Percentiles rank a stretch among this genome's conserved stretches.
These are phyloP conservation scores for Saxicola maurus DNA, from an alignment of 2,797 vertebrate genomes.

Conservation along the genomic window DNA sequence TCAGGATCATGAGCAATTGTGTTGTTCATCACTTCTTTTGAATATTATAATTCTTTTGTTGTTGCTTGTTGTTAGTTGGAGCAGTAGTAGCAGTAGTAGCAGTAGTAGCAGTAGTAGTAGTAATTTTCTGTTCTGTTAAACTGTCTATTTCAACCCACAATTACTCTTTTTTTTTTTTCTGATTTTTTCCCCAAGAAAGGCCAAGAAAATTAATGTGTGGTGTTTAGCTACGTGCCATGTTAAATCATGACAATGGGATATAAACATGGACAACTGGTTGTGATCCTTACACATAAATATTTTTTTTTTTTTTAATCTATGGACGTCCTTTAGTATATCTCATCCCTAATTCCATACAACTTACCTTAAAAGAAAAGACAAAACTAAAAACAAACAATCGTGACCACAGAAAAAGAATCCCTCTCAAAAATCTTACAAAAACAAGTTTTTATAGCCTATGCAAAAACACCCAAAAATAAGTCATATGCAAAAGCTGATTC, in stretches of 20 bases:
- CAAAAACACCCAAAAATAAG: neutral
- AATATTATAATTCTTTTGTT: neutral
- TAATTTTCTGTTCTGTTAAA: neutral
- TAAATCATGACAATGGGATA: neutral
- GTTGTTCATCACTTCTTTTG: neutral
- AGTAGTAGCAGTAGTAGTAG: too few relatives aligned
- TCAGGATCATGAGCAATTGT: neutral
- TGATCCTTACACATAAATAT: neutral
- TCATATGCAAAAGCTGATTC: neutral
- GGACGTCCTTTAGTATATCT: neutral
- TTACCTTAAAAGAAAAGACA: neutral
- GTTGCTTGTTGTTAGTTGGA: neutral
- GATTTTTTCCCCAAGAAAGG: neutral
- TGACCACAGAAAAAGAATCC: neutral
- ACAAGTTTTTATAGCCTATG: neutral
- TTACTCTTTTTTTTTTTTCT: too few relatives aligned
- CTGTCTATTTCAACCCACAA: neutral
- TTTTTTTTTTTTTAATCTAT: neutral
- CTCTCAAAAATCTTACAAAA: neutral
- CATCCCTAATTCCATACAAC: neutral
- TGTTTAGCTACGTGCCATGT: neutral
- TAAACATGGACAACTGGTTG: accelerated
- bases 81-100: neutral
- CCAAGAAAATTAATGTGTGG: neutral
- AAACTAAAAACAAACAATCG: neutral